Evolutionary conservation across 2,888 invertebrate genomes (phyloP), one percentile per base, ranked within the genome.

Genomic region (Saturnia pavonia): DNA sequence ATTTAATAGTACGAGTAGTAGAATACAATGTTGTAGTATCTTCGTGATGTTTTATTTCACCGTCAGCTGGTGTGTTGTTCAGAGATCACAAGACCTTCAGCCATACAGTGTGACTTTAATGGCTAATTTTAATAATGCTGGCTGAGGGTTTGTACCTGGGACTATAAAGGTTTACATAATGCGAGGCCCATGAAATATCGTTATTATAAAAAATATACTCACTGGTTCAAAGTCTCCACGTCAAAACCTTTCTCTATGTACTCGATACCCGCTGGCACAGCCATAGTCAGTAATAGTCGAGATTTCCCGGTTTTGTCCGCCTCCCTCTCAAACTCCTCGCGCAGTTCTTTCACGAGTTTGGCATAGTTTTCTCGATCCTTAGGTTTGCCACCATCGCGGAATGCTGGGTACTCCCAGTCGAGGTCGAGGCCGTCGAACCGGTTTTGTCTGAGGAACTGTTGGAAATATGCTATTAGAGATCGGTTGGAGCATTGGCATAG

Each of bases 171-270:
- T 14, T 43, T 9, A 43, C 11, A 9, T 43, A 43, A 43, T 43
- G 14, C 12, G 14, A 43, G 43, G 9, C 1, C 9, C 43, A 12
- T 14, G 14, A 8, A 43, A 34, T 34, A 43, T 43, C 2, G 43
- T 1, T 43, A 43, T 43, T 3, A 14, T 43, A 7, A 14, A 43
- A 43, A 43, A 14, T 25, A 14, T 60, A 89, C 95, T 94, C 83
- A 97, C 96, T 96, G 96, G 87, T 97, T 97, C 71, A 99, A 91
- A 79, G 96, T 96, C 73, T 97, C 96, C 71, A 99, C 95, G 81
- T 99, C 98, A 86, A 98, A 99, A 74, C 99, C 99, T 85, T 98
- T 98, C 84, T 98, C 97, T 77, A 99, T 97, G 84, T 98, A 98
- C 85, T 98, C 98, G 78, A 97, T 97, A 34, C 98, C 98, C 1